Evolutionary conservation across 2,888 invertebrate genomes (phyloP).

Genomic region (Lepas anatifera): DNA sequence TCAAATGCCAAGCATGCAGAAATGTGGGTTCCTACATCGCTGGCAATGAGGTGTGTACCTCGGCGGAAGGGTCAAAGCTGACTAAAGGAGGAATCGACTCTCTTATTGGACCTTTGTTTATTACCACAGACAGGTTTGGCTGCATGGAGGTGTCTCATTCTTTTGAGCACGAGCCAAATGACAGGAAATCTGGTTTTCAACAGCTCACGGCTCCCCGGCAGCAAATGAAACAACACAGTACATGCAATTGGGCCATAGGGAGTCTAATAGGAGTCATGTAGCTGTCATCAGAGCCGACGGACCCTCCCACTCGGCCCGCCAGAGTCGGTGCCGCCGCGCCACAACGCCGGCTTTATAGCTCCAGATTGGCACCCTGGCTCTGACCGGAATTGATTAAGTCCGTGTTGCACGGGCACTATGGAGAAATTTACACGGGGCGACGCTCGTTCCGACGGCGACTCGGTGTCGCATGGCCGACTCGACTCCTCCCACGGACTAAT

Average conservation of each 20-base stretch:
- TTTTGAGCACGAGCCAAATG: no score
- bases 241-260: neutral
- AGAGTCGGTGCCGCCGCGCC: neutral
- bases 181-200: neutral
- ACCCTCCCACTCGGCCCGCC: neutral
- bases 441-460: neutral
- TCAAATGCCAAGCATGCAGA: no score
- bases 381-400: neutral
- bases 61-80: no score
- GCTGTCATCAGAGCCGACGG: neutral
- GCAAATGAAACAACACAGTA: neutral
- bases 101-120: no score
- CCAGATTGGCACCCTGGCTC: constrained; percentile 7
- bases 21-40: no score
- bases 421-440: neutral
- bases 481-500: no score
- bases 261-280: neutral
- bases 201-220: neutral
- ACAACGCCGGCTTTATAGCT: neutral
- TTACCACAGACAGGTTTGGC: no score
- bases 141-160: no score
- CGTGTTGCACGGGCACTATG: neutral
- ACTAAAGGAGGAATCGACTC: no score
- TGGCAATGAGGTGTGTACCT: no score
- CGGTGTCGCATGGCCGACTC: neutral